Conservation (phyloP, 2,888 invertebrate species). For the Melanargia galathea region DNA sequence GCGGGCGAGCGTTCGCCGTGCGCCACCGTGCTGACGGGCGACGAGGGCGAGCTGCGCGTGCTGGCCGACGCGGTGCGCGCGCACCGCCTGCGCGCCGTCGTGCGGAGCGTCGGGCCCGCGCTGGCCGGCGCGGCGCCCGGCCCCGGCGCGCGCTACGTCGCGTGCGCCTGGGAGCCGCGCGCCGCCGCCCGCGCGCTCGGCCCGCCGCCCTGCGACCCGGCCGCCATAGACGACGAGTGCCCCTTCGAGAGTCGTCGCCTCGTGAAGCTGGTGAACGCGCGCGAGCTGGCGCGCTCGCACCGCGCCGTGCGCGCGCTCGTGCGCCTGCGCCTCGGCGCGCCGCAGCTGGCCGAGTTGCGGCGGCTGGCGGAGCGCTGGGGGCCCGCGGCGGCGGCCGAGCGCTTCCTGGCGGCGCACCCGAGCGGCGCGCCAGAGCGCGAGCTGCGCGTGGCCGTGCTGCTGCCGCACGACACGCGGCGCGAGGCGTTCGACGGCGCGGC, state of each 20-base stretch:
- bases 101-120: conserved; percentile 44
- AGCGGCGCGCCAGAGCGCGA: conserved; percentile 45
- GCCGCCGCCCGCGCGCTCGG: conserved; percentile 46
- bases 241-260: conserved; percentile 67
- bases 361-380: conserved; percentile 42
- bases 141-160: conserved; percentile 38
- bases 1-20: conserved; percentile 43
- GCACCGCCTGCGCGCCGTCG: conserved; percentile 47
- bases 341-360: conserved; percentile 50
- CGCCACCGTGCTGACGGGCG: conserved; percentile 54
- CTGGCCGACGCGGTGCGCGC: conserved; percentile 46
- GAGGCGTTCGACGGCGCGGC: conserved; percentile 47
- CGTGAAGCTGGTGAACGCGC: conserved; percentile 59
- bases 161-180: conserved; percentile 52
- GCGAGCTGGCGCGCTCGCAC: conserved; percentile 53
- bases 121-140: conserved; percentile 21
- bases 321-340: conserved; percentile 48
- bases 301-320: conserved; percentile 56
- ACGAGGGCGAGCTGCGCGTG: conserved; percentile 51
- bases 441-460: conserved; percentile 56
- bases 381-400: conserved; percentile 46
- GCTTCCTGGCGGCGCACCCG: conserved; percentile 47
- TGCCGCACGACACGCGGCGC: conserved; percentile 48
- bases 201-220: conserved; percentile 58
- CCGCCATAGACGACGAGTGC: conserved; percentile 47